Evolutionary conservation across 2,888 invertebrate species (phyloP).

Genomic region (Spisula solida): DNA sequence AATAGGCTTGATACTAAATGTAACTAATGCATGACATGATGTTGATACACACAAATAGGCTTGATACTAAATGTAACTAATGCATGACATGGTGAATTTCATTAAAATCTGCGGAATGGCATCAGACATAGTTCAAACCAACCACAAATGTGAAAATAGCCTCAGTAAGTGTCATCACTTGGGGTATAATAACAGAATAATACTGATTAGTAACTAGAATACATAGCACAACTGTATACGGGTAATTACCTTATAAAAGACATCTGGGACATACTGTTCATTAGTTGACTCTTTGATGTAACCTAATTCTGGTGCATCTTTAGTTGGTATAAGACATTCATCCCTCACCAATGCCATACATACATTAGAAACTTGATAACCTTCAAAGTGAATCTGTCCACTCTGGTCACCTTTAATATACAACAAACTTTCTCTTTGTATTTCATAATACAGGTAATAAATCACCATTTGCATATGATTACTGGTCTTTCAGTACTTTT

Average conservation of each 20-base stretch:
- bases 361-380: slow-evolving; percentile 99
- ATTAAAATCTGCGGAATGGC: too few relatives aligned
- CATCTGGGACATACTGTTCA: slow-evolving; percentile 99
- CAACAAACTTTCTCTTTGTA: not conserved
- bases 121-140: too few relatives aligned
- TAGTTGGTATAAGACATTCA: slow-evolving; percentile 97
- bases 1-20: too few relatives aligned
- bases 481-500: not conserved
- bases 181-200: too few relatives aligned
- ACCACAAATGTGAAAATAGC: too few relatives aligned
- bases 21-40: too few relatives aligned
- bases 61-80: too few relatives aligned
- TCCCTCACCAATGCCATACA: slow-evolving; percentile 98
- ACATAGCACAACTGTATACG: too few relatives aligned
- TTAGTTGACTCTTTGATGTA: slow-evolving; percentile 97
- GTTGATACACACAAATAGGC: too few relatives aligned
- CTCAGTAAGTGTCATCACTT: too few relatives aligned
- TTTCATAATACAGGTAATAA: not conserved
- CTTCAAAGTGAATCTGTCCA: slow-evolving; percentile 99
- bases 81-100: too few relatives aligned
- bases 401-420: slow-evolving; percentile 92
- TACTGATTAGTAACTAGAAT: too few relatives aligned
- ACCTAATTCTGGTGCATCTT: slow-evolving; percentile 98
- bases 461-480: not conserved
- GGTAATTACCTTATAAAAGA: slow-evolving; percentile 95